phyloP scores from a whole-genome alignment of 2,888 invertebrate species.

The Hydrotaea cyrtoneurina region DNA sequence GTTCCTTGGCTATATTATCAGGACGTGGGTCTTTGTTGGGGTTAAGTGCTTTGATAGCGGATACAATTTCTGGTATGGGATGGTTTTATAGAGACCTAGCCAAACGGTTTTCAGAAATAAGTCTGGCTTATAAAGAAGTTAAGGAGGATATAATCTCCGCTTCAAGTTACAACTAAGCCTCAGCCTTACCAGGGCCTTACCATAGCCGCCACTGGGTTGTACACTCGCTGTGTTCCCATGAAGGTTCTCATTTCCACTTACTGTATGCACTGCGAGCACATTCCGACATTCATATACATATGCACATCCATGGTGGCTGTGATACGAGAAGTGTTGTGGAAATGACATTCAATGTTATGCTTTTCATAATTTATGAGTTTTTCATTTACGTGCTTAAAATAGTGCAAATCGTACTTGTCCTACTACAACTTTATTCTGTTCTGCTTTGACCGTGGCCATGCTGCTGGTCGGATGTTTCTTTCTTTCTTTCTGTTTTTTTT shows the following conservation, averaged over 20 bases:
- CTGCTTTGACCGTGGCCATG: neutral
- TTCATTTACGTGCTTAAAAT: conserved; percentile 76
- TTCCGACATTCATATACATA: conserved; percentile 6
- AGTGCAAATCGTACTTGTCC: conserved; percentile 61
- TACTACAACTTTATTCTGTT: conserved; percentile 49
- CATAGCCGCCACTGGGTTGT: neutral
- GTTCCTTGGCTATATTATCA: too few species aligned
- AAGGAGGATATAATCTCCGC: too few species aligned
- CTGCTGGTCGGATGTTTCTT: neutral
- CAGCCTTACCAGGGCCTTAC: neutral
- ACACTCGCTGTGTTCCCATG: neutral
- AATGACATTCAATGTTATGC: conserved; percentile 76
- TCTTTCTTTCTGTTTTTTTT: too few species aligned
- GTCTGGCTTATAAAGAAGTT: too few species aligned
- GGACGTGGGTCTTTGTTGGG: too few species aligned
- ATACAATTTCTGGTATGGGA: too few species aligned
- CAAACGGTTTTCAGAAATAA: too few species aligned
- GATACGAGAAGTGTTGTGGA: conserved; percentile 63
- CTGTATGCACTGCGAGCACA: too few species aligned
- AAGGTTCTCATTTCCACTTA: neutral
- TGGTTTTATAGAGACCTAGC: too few species aligned
- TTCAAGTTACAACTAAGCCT: neutral
- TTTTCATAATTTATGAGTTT: conserved; percentile 78
- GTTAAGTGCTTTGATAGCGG: too few species aligned
- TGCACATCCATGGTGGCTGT: neutral